Evolutionary conservation across 2,888 invertebrate genomes (phyloP).

Genomic region (Caenorhabditis sp.): DNA sequence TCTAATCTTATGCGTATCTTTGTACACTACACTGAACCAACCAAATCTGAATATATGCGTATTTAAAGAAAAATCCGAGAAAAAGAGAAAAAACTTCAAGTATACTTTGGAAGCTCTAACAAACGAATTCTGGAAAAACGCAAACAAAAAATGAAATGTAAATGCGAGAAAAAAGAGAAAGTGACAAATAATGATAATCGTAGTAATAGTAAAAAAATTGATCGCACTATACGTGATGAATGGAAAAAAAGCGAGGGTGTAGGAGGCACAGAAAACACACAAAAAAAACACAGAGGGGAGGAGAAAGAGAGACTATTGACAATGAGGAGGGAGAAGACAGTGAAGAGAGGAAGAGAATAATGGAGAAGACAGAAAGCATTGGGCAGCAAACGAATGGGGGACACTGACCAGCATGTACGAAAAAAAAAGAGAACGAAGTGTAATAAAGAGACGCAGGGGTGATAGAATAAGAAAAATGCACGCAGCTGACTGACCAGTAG

Average conservation of each 20-base stretch:
- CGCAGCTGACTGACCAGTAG: neutral
- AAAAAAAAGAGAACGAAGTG: neutral
- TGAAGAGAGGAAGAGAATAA: neutral
- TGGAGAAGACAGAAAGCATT: neutral
- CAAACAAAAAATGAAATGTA: neutral
- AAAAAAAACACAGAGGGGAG: neutral
- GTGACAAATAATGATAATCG: neutral
- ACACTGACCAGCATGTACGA: neutral
- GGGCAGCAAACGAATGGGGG: neutral
- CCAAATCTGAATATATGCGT: too few relatives aligned
- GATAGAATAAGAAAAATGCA: neutral
- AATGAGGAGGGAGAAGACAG: neutral
- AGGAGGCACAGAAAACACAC: slow-evolving; percentile 3
- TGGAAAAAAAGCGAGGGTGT: neutral
- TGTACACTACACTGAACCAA: too few relatives aligned
- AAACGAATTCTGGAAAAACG: too few relatives aligned
- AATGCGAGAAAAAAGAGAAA: neutral
- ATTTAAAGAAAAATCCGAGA: too few relatives aligned
- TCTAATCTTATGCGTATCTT: too few relatives aligned
- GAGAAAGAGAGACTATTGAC: neutral
- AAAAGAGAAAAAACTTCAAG: too few relatives aligned
- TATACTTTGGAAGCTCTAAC: too few relatives aligned
- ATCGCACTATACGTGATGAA: slow-evolving; percentile 10
- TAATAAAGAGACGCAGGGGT: neutral
- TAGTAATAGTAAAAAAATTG: slow-evolving; percentile 8